phyloP scores from a whole-genome alignment of 2,888 invertebrate genomes.

The Crocallis elinguaria region DNA sequence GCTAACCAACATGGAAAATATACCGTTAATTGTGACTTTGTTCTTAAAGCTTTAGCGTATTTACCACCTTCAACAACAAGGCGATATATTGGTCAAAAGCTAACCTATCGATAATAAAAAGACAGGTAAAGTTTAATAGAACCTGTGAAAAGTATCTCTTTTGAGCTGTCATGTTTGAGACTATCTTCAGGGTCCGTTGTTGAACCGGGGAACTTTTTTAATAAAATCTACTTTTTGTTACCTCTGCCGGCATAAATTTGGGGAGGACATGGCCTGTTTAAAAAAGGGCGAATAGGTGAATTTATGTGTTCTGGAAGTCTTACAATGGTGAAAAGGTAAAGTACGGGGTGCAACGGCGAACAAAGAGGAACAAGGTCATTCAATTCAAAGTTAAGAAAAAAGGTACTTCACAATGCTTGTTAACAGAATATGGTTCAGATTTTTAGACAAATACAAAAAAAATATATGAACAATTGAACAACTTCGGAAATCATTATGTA shows the following conservation, averaged over 20 bases:
- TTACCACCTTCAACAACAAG: no score
- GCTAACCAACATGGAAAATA: no score
- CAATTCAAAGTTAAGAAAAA: no score
- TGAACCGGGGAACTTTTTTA: slow-evolving; percentile 69
- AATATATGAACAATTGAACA: no score
- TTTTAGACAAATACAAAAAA: no score
- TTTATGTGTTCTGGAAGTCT: slow-evolving; percentile 49
- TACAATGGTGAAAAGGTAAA: slow-evolving; percentile 22
- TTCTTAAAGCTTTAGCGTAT: no score
- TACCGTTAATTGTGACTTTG: no score
- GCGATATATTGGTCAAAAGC: no score
- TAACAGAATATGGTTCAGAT: no score
- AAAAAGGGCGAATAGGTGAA: slow-evolving; percentile 62
- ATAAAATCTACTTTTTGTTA: slow-evolving; percentile 67
- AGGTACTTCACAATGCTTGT: no score
- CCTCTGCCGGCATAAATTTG: slow-evolving; percentile 65
- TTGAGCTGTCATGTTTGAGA: slow-evolving; percentile 20
- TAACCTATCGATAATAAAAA: neutral
- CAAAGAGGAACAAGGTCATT: slow-evolving; percentile 3
- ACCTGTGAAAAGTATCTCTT: slow-evolving; percentile 18
- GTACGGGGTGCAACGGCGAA: slow-evolving; percentile 11
- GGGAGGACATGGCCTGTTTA: slow-evolving; percentile 57
- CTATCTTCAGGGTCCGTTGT: slow-evolving; percentile 29
- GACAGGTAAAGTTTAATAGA: slow-evolving; percentile 5
- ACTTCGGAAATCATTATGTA: no score